A percentile compares a stretch with the other conserved stretches of the same genome.
phyloP scores from a whole-genome alignment of 2,888 invertebrate genomes.

The Penaeus monodon region DNA sequence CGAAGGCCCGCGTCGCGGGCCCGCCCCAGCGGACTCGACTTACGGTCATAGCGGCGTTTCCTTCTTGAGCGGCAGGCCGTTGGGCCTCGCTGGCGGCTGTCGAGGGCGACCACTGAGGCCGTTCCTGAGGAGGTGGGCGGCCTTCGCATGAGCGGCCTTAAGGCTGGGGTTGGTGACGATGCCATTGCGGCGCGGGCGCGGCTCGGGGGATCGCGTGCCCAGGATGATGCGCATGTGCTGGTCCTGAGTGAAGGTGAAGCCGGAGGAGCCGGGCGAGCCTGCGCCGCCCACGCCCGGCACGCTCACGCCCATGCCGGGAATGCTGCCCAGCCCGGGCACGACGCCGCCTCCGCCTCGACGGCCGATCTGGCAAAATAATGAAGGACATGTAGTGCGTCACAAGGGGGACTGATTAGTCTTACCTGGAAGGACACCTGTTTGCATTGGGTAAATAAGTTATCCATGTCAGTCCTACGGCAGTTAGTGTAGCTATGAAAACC shows the following conservation, averaged over 20 bases:
- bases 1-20: not conserved
- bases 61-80: conserved; percentile 64
- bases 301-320: conserved; percentile 38
- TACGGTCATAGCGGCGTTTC: conserved; percentile 66
- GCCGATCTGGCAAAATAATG: conserved; percentile 11
- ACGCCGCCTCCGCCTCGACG: conserved; percentile 14
- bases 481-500: too few species aligned
- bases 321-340: conserved; percentile 35
- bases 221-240: conserved; percentile 66
- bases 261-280: conserved; percentile 61
- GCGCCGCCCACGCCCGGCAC: conserved; percentile 42
- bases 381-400: too few species aligned
- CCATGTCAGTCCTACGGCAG: too few species aligned
- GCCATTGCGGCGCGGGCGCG: conserved; percentile 62
- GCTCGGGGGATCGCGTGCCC: conserved; percentile 64
- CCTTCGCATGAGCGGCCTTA: conserved; percentile 63
- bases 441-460: too few species aligned
- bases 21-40: not conserved
- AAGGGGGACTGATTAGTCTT: too few species aligned
- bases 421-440: too few species aligned
- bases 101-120: conserved; percentile 57
- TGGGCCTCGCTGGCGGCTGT: conserved; percentile 55
- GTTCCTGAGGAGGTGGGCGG: conserved; percentile 63
- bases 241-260: conserved; percentile 65
- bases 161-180: conserved; percentile 64